Evolutionary conservation across 2,797 vertebrate genomes (phyloP).

Genomic region (Hipposideros larvatus): DNA sequence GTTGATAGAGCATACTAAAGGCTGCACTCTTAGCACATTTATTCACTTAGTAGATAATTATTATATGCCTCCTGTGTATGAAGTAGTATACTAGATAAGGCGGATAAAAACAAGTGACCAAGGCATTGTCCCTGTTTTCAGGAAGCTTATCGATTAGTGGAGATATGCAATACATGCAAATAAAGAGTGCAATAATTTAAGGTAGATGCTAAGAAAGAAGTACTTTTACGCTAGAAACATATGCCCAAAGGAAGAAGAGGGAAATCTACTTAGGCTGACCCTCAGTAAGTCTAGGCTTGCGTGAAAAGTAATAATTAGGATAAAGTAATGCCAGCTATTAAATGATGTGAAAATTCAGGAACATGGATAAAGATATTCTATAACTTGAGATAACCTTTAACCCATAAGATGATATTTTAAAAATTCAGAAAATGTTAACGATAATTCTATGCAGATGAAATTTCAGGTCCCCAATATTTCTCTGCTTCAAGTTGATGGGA

Average conservation of each 20-base stretch:
- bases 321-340: neutral
- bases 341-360: neutral
- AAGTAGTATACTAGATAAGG: neutral
- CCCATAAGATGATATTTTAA: neutral
- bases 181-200: neutral
- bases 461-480: neutral
- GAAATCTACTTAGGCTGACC: neutral
- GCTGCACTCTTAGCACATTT: neutral
- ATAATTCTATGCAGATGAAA: neutral
- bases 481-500: neutral
- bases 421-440: neutral
- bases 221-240: neutral
- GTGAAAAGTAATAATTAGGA: conserved; percentile 3
- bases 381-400: neutral
- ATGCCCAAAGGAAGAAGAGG: neutral
- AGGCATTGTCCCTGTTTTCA: neutral
- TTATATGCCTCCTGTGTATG: neutral
- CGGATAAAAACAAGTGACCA: neutral
- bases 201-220: neutral
- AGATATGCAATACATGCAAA: neutral
- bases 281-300: neutral
- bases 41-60: neutral
- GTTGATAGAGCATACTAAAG: neutral
- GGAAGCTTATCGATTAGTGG: neutral
- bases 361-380: neutral